Evolutionary conservation across 2,888 invertebrate genomes (phyloP), one percentile per base, ranked within the genome.

Genomic region (Halictus ligatus): DNA sequence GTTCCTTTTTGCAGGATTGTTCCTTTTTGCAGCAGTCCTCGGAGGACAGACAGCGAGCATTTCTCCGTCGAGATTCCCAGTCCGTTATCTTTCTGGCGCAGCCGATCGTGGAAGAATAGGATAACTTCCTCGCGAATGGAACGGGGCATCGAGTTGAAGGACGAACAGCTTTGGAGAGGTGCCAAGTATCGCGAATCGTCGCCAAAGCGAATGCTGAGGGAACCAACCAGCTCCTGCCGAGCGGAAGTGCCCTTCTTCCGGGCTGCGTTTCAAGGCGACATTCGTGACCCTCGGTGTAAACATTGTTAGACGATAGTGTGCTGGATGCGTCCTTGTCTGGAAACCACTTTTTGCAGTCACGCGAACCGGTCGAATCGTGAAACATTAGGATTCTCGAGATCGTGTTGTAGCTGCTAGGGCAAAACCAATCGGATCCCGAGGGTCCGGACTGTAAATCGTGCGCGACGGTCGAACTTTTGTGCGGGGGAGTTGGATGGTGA

Each of bases 91-190:
- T 6, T 12, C 50, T 12, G 13, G n/a, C 54, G 13, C 50, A 1
- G 67, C 50, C 35, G n/a, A 21, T 35, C 50, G 7, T 2, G 13
- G 29, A 43, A 48, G 40, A 74, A 80, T 60, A 43, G 21, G 79
- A 79, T 50, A 77, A 75, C 18, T 78, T 81, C 54, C 75, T 71
- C 67, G 46, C 54, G 60, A 15, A 40, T 54, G 48, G 58, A n/a
- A 40, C 74, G 74, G n/a, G 48, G 60, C 67, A 50, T 73, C 76
- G 67, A 3, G 54, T 25, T 72, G 86, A 87, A 80, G 82, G 80
- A 83, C 86, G 35, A 64, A 72, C 48, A 25, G 78, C 46, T n/a
- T 87, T 87, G 86, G 86, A 82, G 48, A 58, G 72, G 50, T 35
- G 86, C 86, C 86, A 87, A 86, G 29, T 60, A 25, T 58, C 72